phyloP scores from a whole-genome alignment of 1,140 invertebrate species.

The Aphelenchoides besseyi region DNA sequence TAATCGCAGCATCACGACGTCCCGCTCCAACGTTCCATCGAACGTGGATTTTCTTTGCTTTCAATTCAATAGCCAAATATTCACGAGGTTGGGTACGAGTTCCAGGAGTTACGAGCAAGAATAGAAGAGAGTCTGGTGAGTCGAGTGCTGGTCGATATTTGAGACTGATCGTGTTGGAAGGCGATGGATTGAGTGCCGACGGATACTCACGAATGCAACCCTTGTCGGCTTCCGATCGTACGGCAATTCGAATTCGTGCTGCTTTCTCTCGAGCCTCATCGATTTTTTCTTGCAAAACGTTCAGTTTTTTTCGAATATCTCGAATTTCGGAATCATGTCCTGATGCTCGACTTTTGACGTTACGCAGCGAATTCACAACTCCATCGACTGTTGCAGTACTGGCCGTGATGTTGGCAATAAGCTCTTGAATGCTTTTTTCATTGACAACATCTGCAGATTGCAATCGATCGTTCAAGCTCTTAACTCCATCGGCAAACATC shows the following conservation, averaged over 20 bases:
- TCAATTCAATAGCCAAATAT: conserved; percentile 20
- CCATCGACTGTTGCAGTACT: conserved; percentile 13
- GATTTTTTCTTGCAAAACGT: conserved; percentile 57
- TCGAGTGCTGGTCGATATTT: conserved; percentile 54
- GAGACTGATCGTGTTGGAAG: conserved; percentile 52
- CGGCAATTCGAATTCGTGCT: conserved; percentile 53
- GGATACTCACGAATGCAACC: conserved; percentile 51
- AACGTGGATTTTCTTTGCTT: conserved; percentile 56
- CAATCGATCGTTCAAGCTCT: conserved; percentile 39
- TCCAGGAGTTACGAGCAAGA: conserved; percentile 52
- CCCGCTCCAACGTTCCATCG: conserved; percentile 60
- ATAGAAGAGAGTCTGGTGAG: conserved; percentile 54
- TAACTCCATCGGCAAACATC: conserved; percentile 38
- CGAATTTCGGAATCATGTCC: conserved; percentile 37
- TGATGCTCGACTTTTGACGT: conserved; percentile 29
- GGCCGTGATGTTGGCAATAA: conserved; percentile 46
- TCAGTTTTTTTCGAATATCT: conserved; percentile 39
- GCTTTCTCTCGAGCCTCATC: conserved; percentile 61
- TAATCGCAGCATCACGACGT: conserved; percentile 50
- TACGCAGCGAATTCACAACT: conserved; percentile 26
- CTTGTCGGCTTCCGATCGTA: conserved; percentile 45
- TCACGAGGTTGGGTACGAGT: conserved; percentile 44
- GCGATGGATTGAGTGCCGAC: conserved; percentile 55
- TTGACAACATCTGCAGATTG: conserved; percentile 42
- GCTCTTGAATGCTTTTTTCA: conserved; percentile 48